Base-by-base conservation (phyloP, 2,888 invertebrate species). In the Clanis bilineata region DNA sequence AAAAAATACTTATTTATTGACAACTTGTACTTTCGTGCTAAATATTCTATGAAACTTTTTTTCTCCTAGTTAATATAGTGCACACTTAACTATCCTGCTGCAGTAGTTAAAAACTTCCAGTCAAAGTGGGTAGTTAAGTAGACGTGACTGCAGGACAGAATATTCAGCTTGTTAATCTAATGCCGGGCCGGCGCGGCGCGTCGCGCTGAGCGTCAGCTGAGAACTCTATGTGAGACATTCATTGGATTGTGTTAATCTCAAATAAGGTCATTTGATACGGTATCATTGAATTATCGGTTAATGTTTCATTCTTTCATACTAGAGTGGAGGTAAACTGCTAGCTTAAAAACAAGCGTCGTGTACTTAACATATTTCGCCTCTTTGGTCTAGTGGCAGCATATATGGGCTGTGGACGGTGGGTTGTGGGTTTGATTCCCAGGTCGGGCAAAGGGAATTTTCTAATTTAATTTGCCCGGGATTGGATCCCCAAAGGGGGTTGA, bases 191-290 rank as follows among this genome's bases (percentile, higher is more conserved):
- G 32, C 32, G 32, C 63, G 64, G 25, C 60, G 62, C 61, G 62
- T 5, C 32, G 32, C 9, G 32, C 63, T 64, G 61, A 64, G 63
- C 66, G 69, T 67, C 73, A 68, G 67, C 65, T 59, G 67, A 67
- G 70, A 70, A 67, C 60, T 68, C 71, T 70, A 71, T 74, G 70
- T 69, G 72, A 71, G 77, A 79, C 78, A 76, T 71, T 80, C 74
- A 80, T 78, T 79, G 73, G 73, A 77, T 81, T 80, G 74, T 70
- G 72, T 70, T 79, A 79, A 79, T 78, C 72, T 74, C 57, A 62
- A 57, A 67, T 65, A 61, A 64, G 72, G 69, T 71, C 69, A 60
- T 63, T 66, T 67, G 63, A 65, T 62, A 64, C 63, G 66, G 64
- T 67, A 63, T 69, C 66, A 71, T 71, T 70, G 65, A 71, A 69